Evolutionary conservation across 2,888 invertebrate species (phyloP), one percentile per base, ranked within the genome.

Genomic region (Pseudolycoriella hygida): DNA sequence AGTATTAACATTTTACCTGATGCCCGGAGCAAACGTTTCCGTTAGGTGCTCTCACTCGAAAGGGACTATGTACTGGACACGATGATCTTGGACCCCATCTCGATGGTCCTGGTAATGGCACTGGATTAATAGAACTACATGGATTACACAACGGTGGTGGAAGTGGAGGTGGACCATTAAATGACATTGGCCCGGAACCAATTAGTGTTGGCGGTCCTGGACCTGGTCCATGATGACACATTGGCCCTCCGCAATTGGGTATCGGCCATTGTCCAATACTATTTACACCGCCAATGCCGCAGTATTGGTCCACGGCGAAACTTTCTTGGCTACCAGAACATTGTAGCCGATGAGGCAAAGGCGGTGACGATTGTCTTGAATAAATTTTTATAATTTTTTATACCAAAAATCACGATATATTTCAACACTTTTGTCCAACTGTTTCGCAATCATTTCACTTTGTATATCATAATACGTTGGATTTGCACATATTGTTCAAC

Each of bases 271-370:
- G 59, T 47, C 55, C 49, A 54, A 59, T 60, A 51, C 52, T 54
- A 47, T 54, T 55, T 45, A 54, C 49, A 47, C 44, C 44, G 46
- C 52, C 51, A 46, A 51, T 53, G 58, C 62, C 64, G 59, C 63
- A 66, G 58, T 62, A 66, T 55, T 64, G 63, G 57, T 66, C 65
- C 59, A 64, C 64, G 58, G 62, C 61, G 62, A 64, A 66, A 61
- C 65, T 66, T 56, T 66, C 66, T 62, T 66, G 66, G 64, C 66
- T 66, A 66, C 65, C 66, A 66, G 66, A 66, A 59, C 66, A 66
- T 66, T 64, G 65, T 57, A 66, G 57, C 56, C 63, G 61, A 57
- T 62, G 64, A 42, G 44, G 45, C 37, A 62, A 60, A 59, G 66
- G 66, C 58, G 66, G 61, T 56, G 65, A 64, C 56, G 64, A 60